Base-by-base conservation (phyloP, 2,888 invertebrate species). In the Craniophora ligustri region DNA sequence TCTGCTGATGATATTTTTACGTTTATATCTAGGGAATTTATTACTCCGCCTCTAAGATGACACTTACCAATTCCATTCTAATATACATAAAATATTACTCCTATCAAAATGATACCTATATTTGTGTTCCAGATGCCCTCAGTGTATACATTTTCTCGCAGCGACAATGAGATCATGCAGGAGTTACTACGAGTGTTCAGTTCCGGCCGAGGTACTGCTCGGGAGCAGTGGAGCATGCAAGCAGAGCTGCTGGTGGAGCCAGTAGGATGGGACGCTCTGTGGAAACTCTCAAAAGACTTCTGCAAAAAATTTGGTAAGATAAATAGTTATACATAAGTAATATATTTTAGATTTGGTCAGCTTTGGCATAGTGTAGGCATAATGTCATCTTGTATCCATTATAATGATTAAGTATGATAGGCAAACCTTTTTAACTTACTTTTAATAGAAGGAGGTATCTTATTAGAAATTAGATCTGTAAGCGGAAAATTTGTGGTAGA, bases 211-310 rank as follows among this genome's bases (percentile, higher is more conserved):
- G 87, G 89, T 3, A 89, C 88, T 0, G 87, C 89, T 1, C 80
- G 84, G 0, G 92, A 93, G 49, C 92, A 92, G 57, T 93, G 93
- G 92, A 84, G 82, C 35, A 67, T 87, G 39, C 89, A 92, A 30
- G 92, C 94, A 0, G 95, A 96, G 72, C 73, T 95, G 19, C 84
- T 94, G 0, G 85, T 96, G 1, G 96, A 96, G 69, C 95, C 95
- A 0, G 94, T 93, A 0, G 96, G 96, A 0, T 96, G 96, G 96
- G 95, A 95, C 72, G 96, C 95, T 0, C 72, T 96, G 6, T 96
- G 96, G 96, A 96, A 96, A 82, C 92, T 96, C 6, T 95, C 96
- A 0, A 94, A 95, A 46, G 79, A 92, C 3, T 95, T 94, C 28
- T 96, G 96, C 74, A 95, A 95, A 73, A 93, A 93, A 57, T 94